Evolutionary conservation across 2,888 invertebrate genomes (phyloP).

Genomic region (Flabesymbios commensalis): DNA sequence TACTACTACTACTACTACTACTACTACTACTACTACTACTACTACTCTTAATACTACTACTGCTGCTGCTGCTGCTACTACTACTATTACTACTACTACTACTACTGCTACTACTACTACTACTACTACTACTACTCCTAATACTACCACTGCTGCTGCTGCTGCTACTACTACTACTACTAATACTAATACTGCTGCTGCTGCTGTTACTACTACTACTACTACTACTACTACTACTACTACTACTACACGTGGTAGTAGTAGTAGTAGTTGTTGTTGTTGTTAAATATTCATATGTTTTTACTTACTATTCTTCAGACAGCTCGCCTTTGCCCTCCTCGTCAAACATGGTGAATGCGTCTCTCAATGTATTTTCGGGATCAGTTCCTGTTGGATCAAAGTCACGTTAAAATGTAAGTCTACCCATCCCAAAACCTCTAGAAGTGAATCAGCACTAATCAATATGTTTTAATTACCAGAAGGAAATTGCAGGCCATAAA

Average conservation of each 20-base stretch:
- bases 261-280: too few species aligned
- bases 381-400: constrained; percentile 61
- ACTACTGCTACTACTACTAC: background rate
- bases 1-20: background rate
- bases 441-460: too few species aligned
- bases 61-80: background rate
- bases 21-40: background rate
- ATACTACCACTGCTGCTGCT: too few species aligned
- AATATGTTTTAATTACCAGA: too few species aligned
- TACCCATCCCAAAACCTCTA: too few species aligned
- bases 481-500: too few species aligned
- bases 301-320: constrained; percentile 63
- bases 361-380: constrained; percentile 63
- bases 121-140: too few species aligned
- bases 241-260: background rate
- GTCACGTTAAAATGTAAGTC: too few species aligned
- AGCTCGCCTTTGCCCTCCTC: constrained; percentile 61
- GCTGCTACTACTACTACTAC: too few species aligned
- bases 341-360: constrained; percentile 66
- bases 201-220: background rate
- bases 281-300: too few species aligned
- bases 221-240: background rate
- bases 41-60: background rate
- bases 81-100: background rate
- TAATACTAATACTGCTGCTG: too few species aligned